Evolutionary conservation across 2,797 vertebrate genomes (phyloP).

Genomic region (Meda fulgida): DNA sequence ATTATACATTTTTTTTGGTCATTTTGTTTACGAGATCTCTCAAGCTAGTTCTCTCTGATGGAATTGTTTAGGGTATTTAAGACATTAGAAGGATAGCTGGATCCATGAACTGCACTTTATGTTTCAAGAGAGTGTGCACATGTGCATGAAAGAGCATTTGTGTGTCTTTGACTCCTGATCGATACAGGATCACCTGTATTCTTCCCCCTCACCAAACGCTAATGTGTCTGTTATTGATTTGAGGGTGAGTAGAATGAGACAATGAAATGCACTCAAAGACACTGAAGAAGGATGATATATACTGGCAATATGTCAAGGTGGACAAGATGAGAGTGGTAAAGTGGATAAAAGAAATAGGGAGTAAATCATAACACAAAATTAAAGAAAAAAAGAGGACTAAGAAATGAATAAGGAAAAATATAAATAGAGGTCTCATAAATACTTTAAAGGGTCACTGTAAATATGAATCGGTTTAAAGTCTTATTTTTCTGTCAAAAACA

Average conservation of each 20-base stretch:
- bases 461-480: neutral
- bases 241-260: conserved; percentile 18
- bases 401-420: neutral
- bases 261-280: conserved; percentile 21
- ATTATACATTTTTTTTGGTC: conserved; percentile 7
- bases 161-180: conserved; percentile 49
- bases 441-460: neutral
- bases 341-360: neutral
- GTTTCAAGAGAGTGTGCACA: conserved; percentile 6
- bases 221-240: conserved; percentile 57
- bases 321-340: neutral
- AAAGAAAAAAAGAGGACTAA: neutral
- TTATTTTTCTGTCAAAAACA: neutral
- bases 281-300: conserved; percentile 20
- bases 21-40: neutral
- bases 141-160: conserved; percentile 20
- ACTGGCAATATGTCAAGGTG: conserved; percentile 5
- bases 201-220: conserved; percentile 40
- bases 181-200: conserved; percentile 45
- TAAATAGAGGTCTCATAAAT: neutral
- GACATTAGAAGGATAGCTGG: neutral
- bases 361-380: conserved; percentile 1
- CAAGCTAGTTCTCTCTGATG: neutral
- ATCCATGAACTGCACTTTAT: conserved; percentile 16
- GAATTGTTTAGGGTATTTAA: neutral